A percentile compares a stretch with the other conserved stretches of the same genome.
These are phyloP conservation scores for Leuciscus idus DNA, from an alignment of 2,113 vertebrate species.

Conservation along the genomic window DNA sequence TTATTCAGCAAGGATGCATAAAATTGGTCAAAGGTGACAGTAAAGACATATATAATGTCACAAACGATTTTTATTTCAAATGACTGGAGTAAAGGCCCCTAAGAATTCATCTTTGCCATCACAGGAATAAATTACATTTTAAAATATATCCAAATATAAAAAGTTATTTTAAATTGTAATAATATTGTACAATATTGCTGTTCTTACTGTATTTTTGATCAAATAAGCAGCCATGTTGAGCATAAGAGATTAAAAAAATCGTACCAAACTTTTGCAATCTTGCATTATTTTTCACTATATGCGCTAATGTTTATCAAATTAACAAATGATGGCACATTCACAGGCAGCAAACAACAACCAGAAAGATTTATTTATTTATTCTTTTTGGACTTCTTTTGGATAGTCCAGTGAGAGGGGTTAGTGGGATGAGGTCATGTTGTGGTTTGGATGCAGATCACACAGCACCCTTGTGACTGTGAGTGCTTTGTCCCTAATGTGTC, in stretches of 20 bases:
- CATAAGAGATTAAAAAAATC: neutral
- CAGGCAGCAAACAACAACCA: neutral
- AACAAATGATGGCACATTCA: neutral
- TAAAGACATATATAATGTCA: neutral
- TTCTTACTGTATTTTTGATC: neutral
- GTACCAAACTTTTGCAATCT: neutral
- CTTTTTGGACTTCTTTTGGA: neutral
- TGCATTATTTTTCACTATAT: neutral
- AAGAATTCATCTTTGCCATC: neutral
- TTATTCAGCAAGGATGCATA: neutral
- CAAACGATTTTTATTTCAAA: neutral
- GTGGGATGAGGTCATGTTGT: too few relatives aligned
- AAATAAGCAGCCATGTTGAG: neutral
- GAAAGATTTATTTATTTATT: neutral
- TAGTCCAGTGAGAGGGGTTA: neutral
- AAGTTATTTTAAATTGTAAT: neutral
- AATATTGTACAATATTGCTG: neutral
- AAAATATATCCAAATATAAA: neutral
- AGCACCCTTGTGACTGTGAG: neutral
- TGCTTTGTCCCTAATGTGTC: constrained; percentile 5
- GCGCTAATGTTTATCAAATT: neutral
- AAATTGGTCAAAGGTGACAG: neutral
- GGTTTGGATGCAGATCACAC: neutral
- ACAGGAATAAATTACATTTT: neutral
- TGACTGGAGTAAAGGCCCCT: neutral